A percentile compares a stretch with the other conserved stretches of the same genome.
phyloP scores from a whole-genome alignment of 1,140 invertebrate genomes.

The Hormaphis cornu region DNA sequence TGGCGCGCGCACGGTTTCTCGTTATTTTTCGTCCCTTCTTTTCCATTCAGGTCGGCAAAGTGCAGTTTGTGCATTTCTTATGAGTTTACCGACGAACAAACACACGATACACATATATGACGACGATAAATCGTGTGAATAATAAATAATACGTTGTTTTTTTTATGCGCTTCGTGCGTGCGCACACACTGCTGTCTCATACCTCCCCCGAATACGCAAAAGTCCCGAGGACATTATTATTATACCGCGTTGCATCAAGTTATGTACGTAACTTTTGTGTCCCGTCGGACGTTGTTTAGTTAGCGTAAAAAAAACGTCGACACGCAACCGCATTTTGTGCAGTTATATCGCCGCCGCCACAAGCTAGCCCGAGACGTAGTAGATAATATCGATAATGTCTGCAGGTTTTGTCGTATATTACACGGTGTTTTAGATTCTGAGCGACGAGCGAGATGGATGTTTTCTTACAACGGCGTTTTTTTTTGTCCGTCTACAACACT shows the following conservation, averaged over 20 bases:
- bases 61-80: constrained; percentile 29
- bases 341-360: neutral
- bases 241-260: neutral
- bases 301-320: neutral
- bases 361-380: too few relatives aligned
- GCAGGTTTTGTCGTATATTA: too few relatives aligned
- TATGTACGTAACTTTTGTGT: neutral
- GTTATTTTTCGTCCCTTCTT: neutral
- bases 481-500: too few relatives aligned
- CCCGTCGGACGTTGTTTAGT: neutral
- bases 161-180: constrained; percentile 4
- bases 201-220: neutral
- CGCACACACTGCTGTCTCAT: too few relatives aligned
- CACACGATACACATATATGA: neutral
- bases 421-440: too few relatives aligned
- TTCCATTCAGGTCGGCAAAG: constrained; percentile 10
- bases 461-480: too few relatives aligned
- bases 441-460: too few relatives aligned
- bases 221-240: neutral
- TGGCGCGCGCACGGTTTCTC: neutral
- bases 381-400: too few relatives aligned
- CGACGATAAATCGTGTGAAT: constrained; percentile 7
- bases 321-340: neutral
- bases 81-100: neutral
- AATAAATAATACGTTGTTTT: constrained; percentile 10